Evolutionary conservation across 1,140 invertebrate species (phyloP), one percentile per base, ranked within the genome.

Genomic region (Temnothorax longispinosus): DNA sequence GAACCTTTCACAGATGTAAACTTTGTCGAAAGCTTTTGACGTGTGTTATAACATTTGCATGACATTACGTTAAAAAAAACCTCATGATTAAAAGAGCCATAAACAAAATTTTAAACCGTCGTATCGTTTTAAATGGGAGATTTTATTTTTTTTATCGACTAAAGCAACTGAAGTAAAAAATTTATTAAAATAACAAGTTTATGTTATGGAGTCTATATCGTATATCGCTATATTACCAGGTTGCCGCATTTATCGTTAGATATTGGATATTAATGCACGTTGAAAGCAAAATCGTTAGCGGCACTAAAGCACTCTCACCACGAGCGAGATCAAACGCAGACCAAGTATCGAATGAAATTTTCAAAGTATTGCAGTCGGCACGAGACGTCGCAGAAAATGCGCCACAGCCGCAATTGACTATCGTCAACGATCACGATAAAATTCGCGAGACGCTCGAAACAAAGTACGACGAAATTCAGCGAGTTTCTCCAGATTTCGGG

Each of bases 291-390:
- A 54, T 69, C 15, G 8, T 38, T 58, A 58, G 38, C 15, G 32
- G 27, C 18, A 69, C 35, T 52, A 80, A n/a, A 27, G n/a, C 47
- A 52, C 62, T 67, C 32, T 18, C 13, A 3, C 8, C 13, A 54
- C 4, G 32, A 35, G 41, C 18, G 6, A 52, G 50, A n/a, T 52
- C 27, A 71, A 50, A 71, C 13, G 38, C 21, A 77, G 15, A 7
- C 60, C 6, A 15, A 38, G 62, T 67, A 52, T 35, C 21, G 11
- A 35, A 78, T 52, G 11, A 80, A 69, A 69, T 80, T 80, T 80
- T 27, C 35, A 38, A 69, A 41, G n/a, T 27, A 80, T 27, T 11
- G 1, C 32, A 27, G 0, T 35, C 38, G 13, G 15, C 41, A 58
- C 35, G 18, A 58, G 11, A n/a, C 5, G 27, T 64, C 15, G 27